Evolutionary conservation across 2,113 vertebrate species (phyloP).

Genomic region (Bothrops jararaca): DNA sequence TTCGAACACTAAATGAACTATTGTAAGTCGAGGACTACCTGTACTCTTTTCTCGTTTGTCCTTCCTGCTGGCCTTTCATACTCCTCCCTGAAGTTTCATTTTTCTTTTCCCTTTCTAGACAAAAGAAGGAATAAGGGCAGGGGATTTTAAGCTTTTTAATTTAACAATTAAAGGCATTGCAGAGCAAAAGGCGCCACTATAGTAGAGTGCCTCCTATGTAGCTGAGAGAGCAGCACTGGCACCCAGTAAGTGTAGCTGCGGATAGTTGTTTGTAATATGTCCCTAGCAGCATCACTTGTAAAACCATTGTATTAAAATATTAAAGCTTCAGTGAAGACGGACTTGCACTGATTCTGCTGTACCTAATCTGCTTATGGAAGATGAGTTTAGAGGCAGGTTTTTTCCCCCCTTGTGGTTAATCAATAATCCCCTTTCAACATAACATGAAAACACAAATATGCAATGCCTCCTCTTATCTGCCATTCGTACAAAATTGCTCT

Average conservation of each 20-base stretch:
- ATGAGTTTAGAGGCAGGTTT: background rate
- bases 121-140: background rate
- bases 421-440: background rate
- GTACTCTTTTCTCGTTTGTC: background rate
- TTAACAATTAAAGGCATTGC: background rate
- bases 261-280: background rate
- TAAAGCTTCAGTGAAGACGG: background rate
- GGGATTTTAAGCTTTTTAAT: background rate
- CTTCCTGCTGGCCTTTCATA: background rate
- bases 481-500: background rate
- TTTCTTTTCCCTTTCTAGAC: background rate
- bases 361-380: background rate
- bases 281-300: background rate
- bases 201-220: background rate
- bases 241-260: background rate
- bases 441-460: background rate
- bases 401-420: background rate
- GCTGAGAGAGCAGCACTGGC: background rate
- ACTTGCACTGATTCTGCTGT: background rate
- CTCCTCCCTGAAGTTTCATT: background rate
- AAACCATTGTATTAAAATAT: background rate
- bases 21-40: background rate
- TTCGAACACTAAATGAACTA: background rate
- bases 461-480: background rate
- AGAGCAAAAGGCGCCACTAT: background rate